Base-by-base conservation (phyloP, 2,888 invertebrate species). In the Atethmia centrago region DNA sequence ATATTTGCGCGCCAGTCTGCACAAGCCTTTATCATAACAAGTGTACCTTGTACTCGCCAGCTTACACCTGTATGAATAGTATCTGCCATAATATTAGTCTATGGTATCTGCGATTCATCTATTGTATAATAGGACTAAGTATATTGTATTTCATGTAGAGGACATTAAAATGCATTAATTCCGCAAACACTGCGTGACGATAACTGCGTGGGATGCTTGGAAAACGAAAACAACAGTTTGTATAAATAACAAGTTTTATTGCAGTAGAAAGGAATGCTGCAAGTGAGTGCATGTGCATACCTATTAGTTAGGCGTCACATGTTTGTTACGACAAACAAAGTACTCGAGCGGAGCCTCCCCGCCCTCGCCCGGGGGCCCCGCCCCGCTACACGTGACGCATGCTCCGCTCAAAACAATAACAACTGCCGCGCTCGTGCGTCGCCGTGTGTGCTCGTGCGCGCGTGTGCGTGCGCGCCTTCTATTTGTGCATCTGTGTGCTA, bases 191-290 rank as follows among this genome's bases (percentile, higher is more conserved):
- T 67, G 47, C n/a, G 47, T 64, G 42, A 63, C 45, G 55, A 21
- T 19, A 25, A 63, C 16, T 31, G 53, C 64, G 49, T 42, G 31
- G 42, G 40, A 36, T 56, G 21, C 31, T 58, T 45, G 67, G 58
- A 25, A 64, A 71, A 64, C n/a, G 31, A 40, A 80, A 77, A 67
- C 47, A 77, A 71, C 63, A 77, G 19, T 64, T 71, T n/a, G n/a
- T 51, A 31, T 77, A 67, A 63, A 66, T 67, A 70, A 70, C 58
- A 65, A 49, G 42, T 80, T 80, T 83, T 70, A 80, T 79, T 80
- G 53, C 65, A 79, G 47, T 73, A 70, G 69, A 83, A 83, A 79
- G 74, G 63, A 79, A 80, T 83, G 61, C 28, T 53, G 55, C 40
- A 49, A 58, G 56, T 70, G 45, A 77, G 64, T 72, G 66, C 70